phyloP scores from a whole-genome alignment of 2,797 vertebrate species.

The Paedocypris micromegethes region DNA sequence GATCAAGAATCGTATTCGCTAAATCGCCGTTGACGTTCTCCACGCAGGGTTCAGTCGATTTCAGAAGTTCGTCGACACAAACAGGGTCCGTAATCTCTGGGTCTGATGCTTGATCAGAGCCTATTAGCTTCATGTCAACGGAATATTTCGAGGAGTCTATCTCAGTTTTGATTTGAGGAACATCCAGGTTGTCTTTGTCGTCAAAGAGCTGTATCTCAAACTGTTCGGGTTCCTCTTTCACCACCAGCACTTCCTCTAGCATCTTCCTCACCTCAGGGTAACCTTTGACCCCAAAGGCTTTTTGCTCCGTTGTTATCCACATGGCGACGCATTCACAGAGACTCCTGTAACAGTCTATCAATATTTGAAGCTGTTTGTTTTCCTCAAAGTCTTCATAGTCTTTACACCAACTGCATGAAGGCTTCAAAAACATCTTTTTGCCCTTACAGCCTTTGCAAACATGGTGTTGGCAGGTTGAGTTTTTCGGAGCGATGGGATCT shows the following conservation, averaged over 20 bases:
- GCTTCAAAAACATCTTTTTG: constrained; percentile 91
- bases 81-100: background rate
- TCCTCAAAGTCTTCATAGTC: constrained; percentile 93
- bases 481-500: constrained; percentile 87
- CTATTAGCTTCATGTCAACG: background rate
- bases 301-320: constrained; percentile 80
- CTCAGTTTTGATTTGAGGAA: constrained; percentile 9
- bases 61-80: background rate
- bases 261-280: constrained; percentile 85
- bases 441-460: constrained; percentile 92
- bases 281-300: constrained; percentile 80
- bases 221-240: constrained; percentile 64
- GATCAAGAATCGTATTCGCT: background rate
- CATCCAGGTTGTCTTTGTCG: constrained; percentile 38
- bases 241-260: constrained; percentile 82
- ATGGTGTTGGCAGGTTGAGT: constrained; percentile 91
- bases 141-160: background rate
- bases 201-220: constrained; percentile 50
- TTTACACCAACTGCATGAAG: constrained; percentile 90
- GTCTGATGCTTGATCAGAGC: background rate
- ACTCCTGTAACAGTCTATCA: constrained; percentile 92
- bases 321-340: constrained; percentile 90
- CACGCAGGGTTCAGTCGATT: background rate
- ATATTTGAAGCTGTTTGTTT: constrained; percentile 88
- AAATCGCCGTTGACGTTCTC: background rate